A percentile compares a stretch with the other conserved stretches of the same genome.
phyloP scores from a whole-genome alignment of 2,888 invertebrate genomes.

The Copidosoma aretas region DNA sequence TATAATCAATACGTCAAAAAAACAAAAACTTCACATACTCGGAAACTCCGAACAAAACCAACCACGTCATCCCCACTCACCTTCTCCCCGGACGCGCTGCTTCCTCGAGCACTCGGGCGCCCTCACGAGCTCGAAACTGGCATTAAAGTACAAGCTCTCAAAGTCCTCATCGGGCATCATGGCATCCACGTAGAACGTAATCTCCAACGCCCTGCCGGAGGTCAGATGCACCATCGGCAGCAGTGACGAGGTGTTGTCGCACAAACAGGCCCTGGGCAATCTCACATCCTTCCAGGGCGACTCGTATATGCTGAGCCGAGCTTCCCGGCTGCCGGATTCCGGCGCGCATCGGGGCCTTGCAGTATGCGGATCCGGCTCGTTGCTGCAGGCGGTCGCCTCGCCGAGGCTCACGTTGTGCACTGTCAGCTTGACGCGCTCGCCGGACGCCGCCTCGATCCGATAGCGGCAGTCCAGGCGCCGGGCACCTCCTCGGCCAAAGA shows the following conservation, averaged over 20 bases:
- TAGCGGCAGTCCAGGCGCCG: slow-evolving; percentile 79
- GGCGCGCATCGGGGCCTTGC: slow-evolving; percentile 69
- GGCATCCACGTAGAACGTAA: slow-evolving; percentile 76
- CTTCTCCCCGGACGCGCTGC: slow-evolving; percentile 68
- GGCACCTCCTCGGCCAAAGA: slow-evolving; percentile 85
- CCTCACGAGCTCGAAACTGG: slow-evolving; percentile 71
- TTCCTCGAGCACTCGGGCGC: slow-evolving; percentile 72
- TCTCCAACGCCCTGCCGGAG: slow-evolving; percentile 74
- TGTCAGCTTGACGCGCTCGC: slow-evolving; percentile 72
- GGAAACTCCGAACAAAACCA: no score
- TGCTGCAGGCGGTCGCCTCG: slow-evolving; percentile 70
- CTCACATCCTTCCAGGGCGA: slow-evolving; percentile 76
- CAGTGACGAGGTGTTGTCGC: slow-evolving; percentile 75
- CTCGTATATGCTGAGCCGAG: slow-evolving; percentile 70
- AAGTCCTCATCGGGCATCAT: slow-evolving; percentile 83
- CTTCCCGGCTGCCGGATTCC: slow-evolving; percentile 54
- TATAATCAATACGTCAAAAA: no score
- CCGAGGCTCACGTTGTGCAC: slow-evolving; percentile 79
- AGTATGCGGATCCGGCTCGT: slow-evolving; percentile 76
- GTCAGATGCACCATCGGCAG: slow-evolving; percentile 72
- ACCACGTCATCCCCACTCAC: slow-evolving; percentile 43
- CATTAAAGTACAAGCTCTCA: slow-evolving; percentile 80
- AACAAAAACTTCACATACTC: no score
- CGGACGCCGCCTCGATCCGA: slow-evolving; percentile 73
- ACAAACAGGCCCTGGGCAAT: slow-evolving; percentile 78